phyloP scores from a whole-genome alignment of 2,797 vertebrate genomes.

The Echeneis naucrates region DNA sequence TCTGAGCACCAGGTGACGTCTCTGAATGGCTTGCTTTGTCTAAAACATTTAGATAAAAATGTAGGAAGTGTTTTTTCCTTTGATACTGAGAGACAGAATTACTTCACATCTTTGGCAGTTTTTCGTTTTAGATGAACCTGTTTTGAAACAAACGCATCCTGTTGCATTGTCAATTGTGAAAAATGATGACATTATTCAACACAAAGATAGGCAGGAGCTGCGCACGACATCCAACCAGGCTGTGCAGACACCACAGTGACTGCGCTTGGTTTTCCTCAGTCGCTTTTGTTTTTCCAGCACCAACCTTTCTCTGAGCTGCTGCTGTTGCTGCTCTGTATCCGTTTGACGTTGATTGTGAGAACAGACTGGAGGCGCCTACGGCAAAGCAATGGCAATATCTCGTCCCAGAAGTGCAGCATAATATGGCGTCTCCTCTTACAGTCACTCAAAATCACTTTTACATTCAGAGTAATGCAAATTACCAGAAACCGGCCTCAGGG shows the following conservation, averaged over 20 bases:
- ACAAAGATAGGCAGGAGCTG: neutral
- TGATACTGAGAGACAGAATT: neutral
- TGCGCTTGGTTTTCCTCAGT: neutral
- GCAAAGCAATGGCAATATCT: neutral
- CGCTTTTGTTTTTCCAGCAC: neutral
- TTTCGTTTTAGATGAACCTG: neutral
- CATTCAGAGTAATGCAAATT: neutral
- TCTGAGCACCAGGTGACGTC: neutral
- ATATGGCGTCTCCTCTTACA: neutral
- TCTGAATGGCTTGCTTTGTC: neutral
- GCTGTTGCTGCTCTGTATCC: neutral
- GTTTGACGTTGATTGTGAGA: neutral
- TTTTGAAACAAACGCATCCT: neutral
- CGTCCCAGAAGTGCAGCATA: neutral
- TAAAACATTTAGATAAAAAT: neutral
- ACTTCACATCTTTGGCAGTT: neutral
- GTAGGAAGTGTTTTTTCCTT: neutral
- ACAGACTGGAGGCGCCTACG: neutral
- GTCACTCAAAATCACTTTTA: neutral
- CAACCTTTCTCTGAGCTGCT: neutral
- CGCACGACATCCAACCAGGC: slow-evolving; percentile 2
- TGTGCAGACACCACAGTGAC: neutral
- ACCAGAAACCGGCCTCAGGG: neutral
- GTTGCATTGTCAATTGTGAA: neutral
- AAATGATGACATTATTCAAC: slow-evolving; percentile 1